Evolutionary conservation across 2,888 invertebrate species (phyloP).

Genomic region (Lasioglossum oenotherae): DNA sequence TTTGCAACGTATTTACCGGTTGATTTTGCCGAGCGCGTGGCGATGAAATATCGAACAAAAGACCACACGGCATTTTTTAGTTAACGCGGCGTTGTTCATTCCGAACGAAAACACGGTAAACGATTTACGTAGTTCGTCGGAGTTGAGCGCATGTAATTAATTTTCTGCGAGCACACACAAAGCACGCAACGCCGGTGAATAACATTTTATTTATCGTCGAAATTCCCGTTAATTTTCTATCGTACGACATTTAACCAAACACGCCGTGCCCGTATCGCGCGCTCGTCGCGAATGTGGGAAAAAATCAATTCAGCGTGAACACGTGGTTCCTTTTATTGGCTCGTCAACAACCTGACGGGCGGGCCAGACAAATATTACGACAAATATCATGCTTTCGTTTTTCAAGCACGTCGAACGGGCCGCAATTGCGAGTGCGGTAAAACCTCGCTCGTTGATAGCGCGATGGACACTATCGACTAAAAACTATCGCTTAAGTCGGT

Average conservation of each 20-base stretch:
- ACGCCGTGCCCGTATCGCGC: neutral
- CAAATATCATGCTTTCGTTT: too few relatives aligned
- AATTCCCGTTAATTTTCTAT: neutral
- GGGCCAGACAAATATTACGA: neutral
- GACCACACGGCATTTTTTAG: neutral
- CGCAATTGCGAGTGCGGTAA: too few relatives aligned
- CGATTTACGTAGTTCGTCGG: neutral
- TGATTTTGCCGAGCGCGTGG: neutral
- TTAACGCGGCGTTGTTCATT: neutral
- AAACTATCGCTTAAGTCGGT: too few relatives aligned
- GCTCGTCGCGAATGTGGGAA: neutral
- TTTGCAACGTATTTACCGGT: neutral
- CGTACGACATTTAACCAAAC: neutral
- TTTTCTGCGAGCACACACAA: neutral
- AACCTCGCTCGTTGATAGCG: too few relatives aligned
- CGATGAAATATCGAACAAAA: slow-evolving; percentile 3
- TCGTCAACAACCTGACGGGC: neutral
- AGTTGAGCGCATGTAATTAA: neutral
- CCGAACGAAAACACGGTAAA: neutral
- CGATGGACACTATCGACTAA: too few relatives aligned
- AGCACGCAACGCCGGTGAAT: neutral
- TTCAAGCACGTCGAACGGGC: too few relatives aligned
- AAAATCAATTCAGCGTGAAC: neutral
- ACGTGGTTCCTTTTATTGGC: neutral
- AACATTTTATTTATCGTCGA: neutral